Conservation (phyloP, 2,797 vertebrate species). For the Manis javanica region DNA sequence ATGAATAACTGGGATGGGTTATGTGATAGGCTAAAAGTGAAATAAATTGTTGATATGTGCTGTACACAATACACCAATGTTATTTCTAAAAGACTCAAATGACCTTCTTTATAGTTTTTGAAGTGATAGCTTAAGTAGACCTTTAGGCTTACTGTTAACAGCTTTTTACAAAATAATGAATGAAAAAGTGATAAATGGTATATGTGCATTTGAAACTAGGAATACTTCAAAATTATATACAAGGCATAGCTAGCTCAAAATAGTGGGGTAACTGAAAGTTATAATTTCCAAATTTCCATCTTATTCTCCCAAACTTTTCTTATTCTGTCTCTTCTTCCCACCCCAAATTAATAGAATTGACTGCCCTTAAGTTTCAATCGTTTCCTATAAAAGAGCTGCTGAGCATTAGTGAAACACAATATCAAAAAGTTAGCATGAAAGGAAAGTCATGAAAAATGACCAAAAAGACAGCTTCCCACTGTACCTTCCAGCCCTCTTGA, state of each 20-base stretch:
- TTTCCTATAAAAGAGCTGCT: background rate
- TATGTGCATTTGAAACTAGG: constrained; percentile 73
- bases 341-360: background rate
- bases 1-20: constrained; percentile 71
- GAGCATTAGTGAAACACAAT: background rate
- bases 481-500: background rate
- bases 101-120: constrained; percentile 80
- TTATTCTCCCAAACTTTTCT: background rate
- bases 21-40: constrained; percentile 82
- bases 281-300: background rate
- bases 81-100: constrained; percentile 82
- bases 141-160: constrained; percentile 81
- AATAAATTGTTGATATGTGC: constrained; percentile 79
- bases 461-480: background rate
- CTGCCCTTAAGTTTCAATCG: background rate
- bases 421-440: background rate
- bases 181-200: constrained; percentile 51
- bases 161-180: constrained; percentile 78
- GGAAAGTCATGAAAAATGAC: constrained; percentile 33
- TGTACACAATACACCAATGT: constrained; percentile 75
- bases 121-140: constrained; percentile 74
- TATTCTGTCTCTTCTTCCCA: background rate
- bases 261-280: background rate
- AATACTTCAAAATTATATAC: constrained; percentile 41
- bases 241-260: background rate